These are phyloP conservation scores for Torymus aiolomorphi DNA, from an alignment of 2,888 invertebrate species.

Conservation along the genomic window DNA sequence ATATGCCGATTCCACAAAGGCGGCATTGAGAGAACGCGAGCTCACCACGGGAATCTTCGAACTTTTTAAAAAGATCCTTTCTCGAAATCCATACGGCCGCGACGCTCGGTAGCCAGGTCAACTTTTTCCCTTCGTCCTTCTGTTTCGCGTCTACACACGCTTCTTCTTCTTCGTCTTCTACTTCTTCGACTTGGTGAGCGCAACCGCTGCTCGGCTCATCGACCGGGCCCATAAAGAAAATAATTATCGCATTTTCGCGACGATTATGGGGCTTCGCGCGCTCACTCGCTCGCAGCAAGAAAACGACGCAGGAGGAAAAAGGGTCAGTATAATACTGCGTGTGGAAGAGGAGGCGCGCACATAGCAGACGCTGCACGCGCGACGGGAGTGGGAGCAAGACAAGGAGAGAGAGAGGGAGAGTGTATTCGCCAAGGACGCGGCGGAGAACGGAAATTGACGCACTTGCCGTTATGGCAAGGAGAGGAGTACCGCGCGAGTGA, in stretches of 20 bases:
- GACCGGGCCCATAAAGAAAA: constrained; percentile 40
- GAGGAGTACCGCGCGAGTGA: constrained; percentile 53
- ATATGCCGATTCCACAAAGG: constrained; percentile 19
- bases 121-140: constrained; percentile 23
- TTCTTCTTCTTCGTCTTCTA: not conserved
- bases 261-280: constrained; percentile 29
- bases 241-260: constrained; percentile 50
- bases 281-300: not conserved
- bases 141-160: not conserved
- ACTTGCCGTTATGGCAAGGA: constrained; percentile 61
- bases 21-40: constrained; percentile 8
- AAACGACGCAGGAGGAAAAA: not conserved
- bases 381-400: not conserved
- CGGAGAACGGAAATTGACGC: constrained; percentile 61
- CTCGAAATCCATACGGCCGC: constrained; percentile 39
- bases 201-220: not conserved
- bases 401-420: not conserved
- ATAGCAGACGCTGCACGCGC: no score
- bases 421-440: constrained; percentile 50
- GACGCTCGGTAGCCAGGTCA: constrained; percentile 26
- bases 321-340: not conserved
- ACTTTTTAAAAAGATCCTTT: constrained; percentile 52
- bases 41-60: constrained; percentile 33
- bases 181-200: not conserved
- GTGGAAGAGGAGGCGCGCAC: not conserved